Base-by-base conservation (phyloP, 2,113 vertebrate genomes). In the Camelus dromedarius region DNA sequence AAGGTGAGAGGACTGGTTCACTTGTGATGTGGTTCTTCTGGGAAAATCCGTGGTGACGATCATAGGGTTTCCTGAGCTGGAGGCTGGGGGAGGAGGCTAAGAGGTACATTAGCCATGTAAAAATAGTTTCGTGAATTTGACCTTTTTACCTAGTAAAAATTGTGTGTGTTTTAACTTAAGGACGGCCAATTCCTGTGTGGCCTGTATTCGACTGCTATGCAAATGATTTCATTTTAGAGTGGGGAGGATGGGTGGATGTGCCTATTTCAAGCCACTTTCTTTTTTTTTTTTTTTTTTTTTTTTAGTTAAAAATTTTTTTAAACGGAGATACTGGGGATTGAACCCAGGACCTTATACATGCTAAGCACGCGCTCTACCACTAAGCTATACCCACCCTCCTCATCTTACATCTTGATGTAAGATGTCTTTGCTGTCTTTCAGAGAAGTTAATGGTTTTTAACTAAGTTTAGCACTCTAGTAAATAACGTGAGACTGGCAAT, bases 11-110 rank as follows among this genome's bases (percentile, higher is more conserved):
- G 87, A 58, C 76, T 10, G 8, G 18, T 70, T 66, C 18, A 24
- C 69, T 66, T 66, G 46, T 73, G n/a, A 72, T 93, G 81, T 72
- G 58, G 81, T 93, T 88, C 79, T 96, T 89, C 52, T 93, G 86
- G 97, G 94, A 93, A 89, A 58, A 93, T 72, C 70, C 1, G 1
- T 38, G 75, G 83, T 72, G 64, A 10, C 52, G 60, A 70, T 84
- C 60, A 26, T 12, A 87, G 69, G 82, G 80, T 64, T 91, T 96
- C 56, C 82, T 50, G 91, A 56, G 10, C 19, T 77, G 50, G 93
- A 92, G 66, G 18, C 73, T 20, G 1, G 48, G n/a, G 46, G 72
- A 92, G 35, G 60, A 91, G 32, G 42, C 77, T 4, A 8, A 64
- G 73, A 60, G 32, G 62, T 81, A 32, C 14, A 38, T 69, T 62